These are phyloP conservation scores for Decapterus maruadsi DNA, from an alignment of 2,797 vertebrate species.

Conservation along the genomic window DNA sequence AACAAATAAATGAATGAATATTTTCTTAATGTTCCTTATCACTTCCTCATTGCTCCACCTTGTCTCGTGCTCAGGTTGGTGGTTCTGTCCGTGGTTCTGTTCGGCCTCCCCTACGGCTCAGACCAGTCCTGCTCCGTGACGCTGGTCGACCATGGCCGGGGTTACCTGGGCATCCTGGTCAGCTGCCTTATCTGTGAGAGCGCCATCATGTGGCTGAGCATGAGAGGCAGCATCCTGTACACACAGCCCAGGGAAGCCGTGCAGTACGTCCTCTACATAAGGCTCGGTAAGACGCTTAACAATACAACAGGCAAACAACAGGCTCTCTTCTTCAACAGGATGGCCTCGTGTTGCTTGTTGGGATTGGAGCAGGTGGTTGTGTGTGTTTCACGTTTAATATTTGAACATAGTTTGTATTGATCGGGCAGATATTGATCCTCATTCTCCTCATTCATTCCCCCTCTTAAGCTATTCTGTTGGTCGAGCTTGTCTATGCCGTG, in stretches of 20 bases:
- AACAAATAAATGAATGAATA: no score
- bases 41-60: not conserved
- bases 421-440: slow-evolving; percentile 29
- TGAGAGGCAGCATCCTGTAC: slow-evolving; percentile 99
- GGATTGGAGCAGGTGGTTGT: slow-evolving; percentile 1
- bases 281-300: slow-evolving; percentile 89
- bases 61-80: slow-evolving; percentile 89
- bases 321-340: not conserved
- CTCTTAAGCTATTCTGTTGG: slow-evolving; percentile 92
- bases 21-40: not conserved
- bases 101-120: slow-evolving; percentile 94
- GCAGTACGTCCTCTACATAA: slow-evolving; percentile 98
- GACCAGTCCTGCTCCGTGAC: slow-evolving; percentile 95
- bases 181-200: slow-evolving; percentile 98
- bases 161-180: slow-evolving; percentile 97
- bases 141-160: slow-evolving; percentile 97
- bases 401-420: slow-evolving; percentile 29
- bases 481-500: slow-evolving; percentile 97
- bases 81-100: slow-evolving; percentile 98
- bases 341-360: not conserved
- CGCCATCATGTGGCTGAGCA: slow-evolving; percentile 99
- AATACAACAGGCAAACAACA: not conserved
- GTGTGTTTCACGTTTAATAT: slow-evolving; percentile 26
- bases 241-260: slow-evolving; percentile 98
- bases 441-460: not conserved